Percentiles rank a stretch among this genome's conserved stretches.
phyloP scores from a whole-genome alignment of 1,140 invertebrate genomes.

The Phymorhynchus buccinoides region DNA sequence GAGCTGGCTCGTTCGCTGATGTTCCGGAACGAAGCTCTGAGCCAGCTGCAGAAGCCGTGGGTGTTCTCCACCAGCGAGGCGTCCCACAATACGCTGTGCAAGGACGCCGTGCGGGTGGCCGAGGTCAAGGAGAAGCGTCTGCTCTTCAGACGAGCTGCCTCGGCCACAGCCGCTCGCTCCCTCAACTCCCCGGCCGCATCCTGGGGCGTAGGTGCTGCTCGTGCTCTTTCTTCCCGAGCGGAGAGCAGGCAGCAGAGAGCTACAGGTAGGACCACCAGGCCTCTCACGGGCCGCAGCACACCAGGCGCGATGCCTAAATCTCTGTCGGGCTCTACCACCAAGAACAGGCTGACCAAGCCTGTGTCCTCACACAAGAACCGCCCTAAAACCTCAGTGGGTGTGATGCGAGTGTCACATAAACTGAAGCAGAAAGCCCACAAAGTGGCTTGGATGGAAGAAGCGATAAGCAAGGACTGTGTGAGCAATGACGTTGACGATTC shows the following conservation, averaged over 20 bases:
- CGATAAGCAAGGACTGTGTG: not conserved
- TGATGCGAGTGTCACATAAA: not conserved
- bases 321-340: not conserved
- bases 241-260: not conserved
- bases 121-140: not conserved
- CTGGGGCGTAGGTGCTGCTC: not conserved
- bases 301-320: not conserved
- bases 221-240: not conserved
- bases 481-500: too few relatives aligned
- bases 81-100: constrained; percentile 23
- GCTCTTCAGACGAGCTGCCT: not conserved
- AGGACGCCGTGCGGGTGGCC: constrained; percentile 9
- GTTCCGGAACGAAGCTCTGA: constrained; percentile 31
- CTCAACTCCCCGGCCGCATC: not conserved
- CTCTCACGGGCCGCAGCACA: constrained; percentile 5
- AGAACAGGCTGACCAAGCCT: not conserved
- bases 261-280: not conserved
- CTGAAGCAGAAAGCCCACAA: not conserved
- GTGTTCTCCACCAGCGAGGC: not conserved
- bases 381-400: not conserved
- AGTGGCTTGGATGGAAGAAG: not conserved
- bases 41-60: constrained; percentile 35
- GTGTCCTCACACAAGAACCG: not conserved
- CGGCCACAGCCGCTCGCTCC: not conserved
- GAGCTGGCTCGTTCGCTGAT: constrained; percentile 18